A percentile compares a stretch with the other conserved stretches of the same genome.
Evolutionary conservation across 2,113 vertebrate genomes (phyloP).

Genomic region (Microtus pennsylvanicus): DNA sequence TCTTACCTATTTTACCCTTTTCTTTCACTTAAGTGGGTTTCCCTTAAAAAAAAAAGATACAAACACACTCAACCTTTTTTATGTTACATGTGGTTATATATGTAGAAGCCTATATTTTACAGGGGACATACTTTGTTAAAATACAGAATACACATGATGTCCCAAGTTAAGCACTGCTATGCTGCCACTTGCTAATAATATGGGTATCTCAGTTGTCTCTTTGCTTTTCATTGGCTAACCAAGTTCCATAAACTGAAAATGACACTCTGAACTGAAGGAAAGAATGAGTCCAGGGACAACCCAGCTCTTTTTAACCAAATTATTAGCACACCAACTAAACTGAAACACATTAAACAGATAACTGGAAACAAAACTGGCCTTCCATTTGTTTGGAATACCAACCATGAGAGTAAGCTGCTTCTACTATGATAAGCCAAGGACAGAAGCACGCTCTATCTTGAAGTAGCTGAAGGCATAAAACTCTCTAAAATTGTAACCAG

Average conservation of each 20-base stretch:
- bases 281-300: not conserved
- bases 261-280: not conserved
- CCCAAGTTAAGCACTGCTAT: not conserved
- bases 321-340: not conserved
- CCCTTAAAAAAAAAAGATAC: not conserved
- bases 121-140: not conserved
- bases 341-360: not conserved
- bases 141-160: not conserved
- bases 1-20: not conserved
- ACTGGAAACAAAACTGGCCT: not conserved
- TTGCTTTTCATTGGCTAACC: not conserved
- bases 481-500: not conserved
- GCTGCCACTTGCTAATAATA: not conserved
- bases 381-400: not conserved
- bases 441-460: not conserved
- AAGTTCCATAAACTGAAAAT: not conserved
- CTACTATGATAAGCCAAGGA: not conserved
- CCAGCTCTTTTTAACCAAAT: not conserved
- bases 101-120: not conserved
- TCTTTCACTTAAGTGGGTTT: not conserved
- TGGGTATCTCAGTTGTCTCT: accelerated
- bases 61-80: not conserved
- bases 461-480: not conserved
- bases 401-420: not conserved
- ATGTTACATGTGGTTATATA: not conserved